Conservation (phyloP, 2,113 vertebrate genomes). For the Spea multiplicata region DNA sequence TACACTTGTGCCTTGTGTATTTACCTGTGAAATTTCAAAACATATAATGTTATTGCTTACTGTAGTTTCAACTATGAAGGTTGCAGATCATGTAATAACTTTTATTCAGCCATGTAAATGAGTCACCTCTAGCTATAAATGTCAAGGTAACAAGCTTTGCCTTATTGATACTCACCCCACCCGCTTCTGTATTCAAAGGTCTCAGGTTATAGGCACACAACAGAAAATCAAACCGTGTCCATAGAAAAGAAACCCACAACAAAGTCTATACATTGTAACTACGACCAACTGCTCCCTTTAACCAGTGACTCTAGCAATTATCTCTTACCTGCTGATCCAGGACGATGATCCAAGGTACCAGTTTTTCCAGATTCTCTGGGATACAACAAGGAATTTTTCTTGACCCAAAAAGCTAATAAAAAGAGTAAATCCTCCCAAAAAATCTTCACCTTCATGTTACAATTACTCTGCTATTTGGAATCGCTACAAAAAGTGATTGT, state of each 20-base stretch:
- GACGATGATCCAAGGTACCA: constrained; percentile 6
- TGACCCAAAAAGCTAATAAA: background rate
- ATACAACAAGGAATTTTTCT: background rate
- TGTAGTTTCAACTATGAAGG: background rate
- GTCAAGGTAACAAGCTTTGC: constrained; percentile 20
- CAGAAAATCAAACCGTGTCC: constrained; percentile 18
- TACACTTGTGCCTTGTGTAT: background rate
- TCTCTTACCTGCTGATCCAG: constrained; percentile 30
- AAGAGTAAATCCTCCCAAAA: background rate
- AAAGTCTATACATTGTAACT: constrained; percentile 16
- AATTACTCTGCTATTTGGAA: background rate
- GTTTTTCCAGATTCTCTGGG: background rate
- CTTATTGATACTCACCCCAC: background rate
- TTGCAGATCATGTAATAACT: background rate
- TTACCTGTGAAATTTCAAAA: background rate
- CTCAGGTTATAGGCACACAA: constrained; percentile 18
- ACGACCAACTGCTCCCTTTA: constrained; percentile 1
- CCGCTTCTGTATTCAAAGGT: background rate
- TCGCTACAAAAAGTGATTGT: constrained; percentile 12
- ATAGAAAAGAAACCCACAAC: constrained; percentile 13
- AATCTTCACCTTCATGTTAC: background rate
- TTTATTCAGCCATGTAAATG: constrained; percentile 9
- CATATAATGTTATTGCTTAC: background rate
- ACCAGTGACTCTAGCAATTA: constrained; percentile 24
- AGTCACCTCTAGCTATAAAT: constrained; percentile 15